Percentiles rank a stretch among this genome's conserved stretches.
phyloP scores from a whole-genome alignment of 1,140 invertebrate genomes.

The Lepidotrigona ventralis region DNA sequence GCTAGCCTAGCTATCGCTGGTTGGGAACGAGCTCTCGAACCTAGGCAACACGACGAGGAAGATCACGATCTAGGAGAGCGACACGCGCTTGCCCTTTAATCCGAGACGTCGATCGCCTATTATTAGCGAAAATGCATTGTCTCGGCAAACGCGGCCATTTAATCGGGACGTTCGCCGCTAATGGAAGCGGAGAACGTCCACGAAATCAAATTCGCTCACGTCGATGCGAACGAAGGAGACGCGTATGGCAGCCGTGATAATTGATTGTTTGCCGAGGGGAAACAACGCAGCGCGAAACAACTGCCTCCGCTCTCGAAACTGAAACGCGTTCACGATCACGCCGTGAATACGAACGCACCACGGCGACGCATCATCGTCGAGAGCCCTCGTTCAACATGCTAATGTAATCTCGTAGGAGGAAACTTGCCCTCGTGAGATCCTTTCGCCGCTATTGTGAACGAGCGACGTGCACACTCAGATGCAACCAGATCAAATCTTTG shows the following conservation, averaged over 20 bases:
- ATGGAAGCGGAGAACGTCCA: slow-evolving; percentile 26
- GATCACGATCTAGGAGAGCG: neutral
- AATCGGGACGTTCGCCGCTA: slow-evolving; percentile 10
- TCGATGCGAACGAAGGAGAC: neutral
- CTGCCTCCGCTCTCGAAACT: slow-evolving; percentile 2
- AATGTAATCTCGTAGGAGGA: slow-evolving; percentile 24
- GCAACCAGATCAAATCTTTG: neutral
- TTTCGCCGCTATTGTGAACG: neutral
- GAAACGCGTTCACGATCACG: neutral
- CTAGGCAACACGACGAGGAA: neutral
- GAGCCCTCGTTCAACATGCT: slow-evolving; percentile 31
- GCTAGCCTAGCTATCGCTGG: neutral
- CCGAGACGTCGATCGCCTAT: slow-evolving; percentile 20
- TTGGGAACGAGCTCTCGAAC: neutral
- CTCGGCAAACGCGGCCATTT: neutral
- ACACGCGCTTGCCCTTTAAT: slow-evolving; percentile 21
- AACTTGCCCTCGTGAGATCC: neutral
- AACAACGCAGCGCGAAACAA: slow-evolving; percentile 41
- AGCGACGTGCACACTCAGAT: neutral
- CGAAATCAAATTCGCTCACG: slow-evolving; percentile 10
- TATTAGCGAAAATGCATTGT: slow-evolving; percentile 40
- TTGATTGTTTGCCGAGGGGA: slow-evolving; percentile 31
- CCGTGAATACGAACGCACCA: neutral
- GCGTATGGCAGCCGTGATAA: neutral
- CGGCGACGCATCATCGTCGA: neutral